phyloP scores from a whole-genome alignment of 2,797 vertebrate species.

The Dendrocincla tyrannina region DNA sequence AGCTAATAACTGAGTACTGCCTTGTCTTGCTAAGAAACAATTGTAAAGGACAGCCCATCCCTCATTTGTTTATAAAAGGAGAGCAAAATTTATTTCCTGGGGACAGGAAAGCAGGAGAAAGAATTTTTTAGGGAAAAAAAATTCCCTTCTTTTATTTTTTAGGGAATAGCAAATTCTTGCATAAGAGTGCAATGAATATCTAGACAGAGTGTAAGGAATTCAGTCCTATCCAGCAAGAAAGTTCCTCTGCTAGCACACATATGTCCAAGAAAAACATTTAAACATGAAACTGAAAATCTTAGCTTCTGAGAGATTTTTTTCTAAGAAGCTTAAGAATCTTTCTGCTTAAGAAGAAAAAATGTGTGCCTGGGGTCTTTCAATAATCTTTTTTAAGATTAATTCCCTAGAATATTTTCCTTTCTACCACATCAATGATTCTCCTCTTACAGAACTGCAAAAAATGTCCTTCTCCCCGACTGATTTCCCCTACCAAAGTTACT shows the following conservation, averaged over 20 bases:
- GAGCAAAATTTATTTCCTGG: background rate
- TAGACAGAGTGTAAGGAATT: background rate
- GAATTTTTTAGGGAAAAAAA: background rate
- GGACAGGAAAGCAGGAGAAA: background rate
- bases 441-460: background rate
- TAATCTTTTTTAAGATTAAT: background rate
- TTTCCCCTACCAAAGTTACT: background rate
- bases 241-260: background rate
- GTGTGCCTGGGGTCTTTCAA: background rate
- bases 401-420: background rate
- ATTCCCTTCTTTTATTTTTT: too few relatives aligned
- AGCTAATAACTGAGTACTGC: background rate
- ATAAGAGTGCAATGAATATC: background rate
- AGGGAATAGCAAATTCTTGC: background rate
- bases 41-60: background rate
- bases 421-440: background rate
- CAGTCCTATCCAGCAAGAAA: background rate
- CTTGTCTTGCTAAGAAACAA: background rate
- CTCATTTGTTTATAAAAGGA: background rate
- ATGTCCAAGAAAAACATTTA: background rate
- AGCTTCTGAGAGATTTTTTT: background rate
- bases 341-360: background rate
- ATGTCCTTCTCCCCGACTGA: background rate
- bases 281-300: background rate
- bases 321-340: background rate